Evolutionary conservation across 2,888 invertebrate species (phyloP).

Genomic region (Drosophila helvetica): DNA sequence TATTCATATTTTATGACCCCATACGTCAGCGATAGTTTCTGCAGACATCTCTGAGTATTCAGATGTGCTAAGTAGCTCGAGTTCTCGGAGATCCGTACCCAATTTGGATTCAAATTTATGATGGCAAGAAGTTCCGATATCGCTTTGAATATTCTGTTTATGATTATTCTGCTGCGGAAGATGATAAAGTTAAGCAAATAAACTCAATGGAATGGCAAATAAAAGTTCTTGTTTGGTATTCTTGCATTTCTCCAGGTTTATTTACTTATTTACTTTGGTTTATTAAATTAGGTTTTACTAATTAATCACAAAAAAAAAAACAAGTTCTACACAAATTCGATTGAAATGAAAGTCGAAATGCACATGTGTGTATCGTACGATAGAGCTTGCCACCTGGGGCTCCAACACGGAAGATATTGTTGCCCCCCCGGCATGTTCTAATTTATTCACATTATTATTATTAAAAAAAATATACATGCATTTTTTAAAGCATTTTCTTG

Average conservation of each 20-base stretch:
- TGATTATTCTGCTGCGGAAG: slow-evolving; percentile 18
- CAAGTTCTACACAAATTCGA: not conserved
- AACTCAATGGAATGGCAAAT: slow-evolving; percentile 19
- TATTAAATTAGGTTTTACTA: not conserved
- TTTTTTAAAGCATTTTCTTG: slow-evolving; percentile 33
- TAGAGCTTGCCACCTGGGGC: slow-evolving; percentile 12
- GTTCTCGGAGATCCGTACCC: slow-evolving; percentile 55
- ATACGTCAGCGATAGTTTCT: slow-evolving; percentile 18
- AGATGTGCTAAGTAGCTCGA: slow-evolving; percentile 32
- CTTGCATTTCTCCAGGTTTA: slow-evolving; percentile 12
- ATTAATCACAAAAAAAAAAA: slow-evolving; percentile 1
- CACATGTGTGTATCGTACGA: not conserved
- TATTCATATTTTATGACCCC: slow-evolving; percentile 56
- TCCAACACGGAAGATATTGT: slow-evolving; percentile 42
- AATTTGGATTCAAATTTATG: slow-evolving; percentile 53
- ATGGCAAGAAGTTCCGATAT: slow-evolving; percentile 32
- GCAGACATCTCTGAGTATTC: slow-evolving; percentile 1
- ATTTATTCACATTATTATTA: slow-evolving; percentile 30
- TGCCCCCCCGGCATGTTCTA: slow-evolving; percentile 25
- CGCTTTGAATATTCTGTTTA: not conserved
- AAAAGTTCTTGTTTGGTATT: slow-evolving; percentile 11
- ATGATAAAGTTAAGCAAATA: not conserved
- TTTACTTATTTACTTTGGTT: not conserved
- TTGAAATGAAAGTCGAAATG: not conserved
- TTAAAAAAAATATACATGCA: slow-evolving; percentile 11